A percentile compares a stretch with the other conserved stretches of the same genome.
Conservation (phyloP, 2,888 invertebrate genomes). For the Deroplatys truncata region DNA sequence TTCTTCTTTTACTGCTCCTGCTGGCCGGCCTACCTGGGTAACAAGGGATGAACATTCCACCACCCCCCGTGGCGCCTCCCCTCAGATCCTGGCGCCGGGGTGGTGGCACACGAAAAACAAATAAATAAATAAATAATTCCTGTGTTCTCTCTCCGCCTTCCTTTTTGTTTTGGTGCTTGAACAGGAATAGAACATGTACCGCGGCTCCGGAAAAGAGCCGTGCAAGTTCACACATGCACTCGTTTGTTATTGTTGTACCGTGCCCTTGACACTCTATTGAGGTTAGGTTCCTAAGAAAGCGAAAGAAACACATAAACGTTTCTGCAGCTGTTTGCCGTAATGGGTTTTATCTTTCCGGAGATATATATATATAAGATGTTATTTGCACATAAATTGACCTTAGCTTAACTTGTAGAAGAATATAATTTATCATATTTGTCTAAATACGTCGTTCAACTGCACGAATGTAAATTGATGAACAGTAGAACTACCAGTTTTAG, state of each 20-base stretch:
- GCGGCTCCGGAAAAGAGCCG: background rate
- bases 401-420: too few relatives aligned
- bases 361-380: too few relatives aligned
- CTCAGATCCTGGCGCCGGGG: background rate
- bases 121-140: slow-evolving; percentile 16
- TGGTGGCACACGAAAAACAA: background rate
- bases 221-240: background rate
- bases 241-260: background rate
- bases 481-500: too few relatives aligned
- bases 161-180: background rate
- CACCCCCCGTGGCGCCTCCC: background rate
- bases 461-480: too few relatives aligned
- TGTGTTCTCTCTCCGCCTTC: background rate
- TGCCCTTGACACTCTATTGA: background rate
- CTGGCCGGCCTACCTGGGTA: background rate
- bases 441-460: too few relatives aligned
- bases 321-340: too few relatives aligned
- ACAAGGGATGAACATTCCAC: background rate
- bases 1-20: background rate
- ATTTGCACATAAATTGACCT: too few relatives aligned
- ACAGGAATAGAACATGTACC: background rate
- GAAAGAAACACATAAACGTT: background rate
- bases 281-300: too few relatives aligned
- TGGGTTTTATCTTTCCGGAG: too few relatives aligned
- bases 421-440: too few relatives aligned